Evolutionary conservation across 2,113 vertebrate genomes (phyloP).

Genomic region (Scolopax mira): DNA sequence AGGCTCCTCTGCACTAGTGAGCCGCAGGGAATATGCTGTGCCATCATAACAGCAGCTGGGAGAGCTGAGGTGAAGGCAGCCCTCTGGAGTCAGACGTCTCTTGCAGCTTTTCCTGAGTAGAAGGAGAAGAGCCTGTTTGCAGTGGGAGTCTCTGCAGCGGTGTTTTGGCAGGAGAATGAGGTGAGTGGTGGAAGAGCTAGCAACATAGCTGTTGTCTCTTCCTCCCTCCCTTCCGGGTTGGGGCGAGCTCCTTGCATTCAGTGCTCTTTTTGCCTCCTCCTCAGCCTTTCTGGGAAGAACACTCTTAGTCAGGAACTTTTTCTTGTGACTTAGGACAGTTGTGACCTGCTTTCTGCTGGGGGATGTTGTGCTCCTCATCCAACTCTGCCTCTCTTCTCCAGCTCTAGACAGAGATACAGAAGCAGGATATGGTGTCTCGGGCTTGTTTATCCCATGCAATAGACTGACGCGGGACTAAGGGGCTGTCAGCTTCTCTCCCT

Average conservation of each 20-base stretch:
- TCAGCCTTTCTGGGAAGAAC: neutral
- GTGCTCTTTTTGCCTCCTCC: neutral
- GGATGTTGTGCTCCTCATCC: neutral
- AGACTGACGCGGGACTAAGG: neutral
- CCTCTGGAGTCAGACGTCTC: constrained; percentile 19
- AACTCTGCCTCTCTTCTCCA: neutral
- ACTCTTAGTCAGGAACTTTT: constrained; percentile 2
- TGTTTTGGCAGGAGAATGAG: constrained; percentile 37
- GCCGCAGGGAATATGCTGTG: constrained; percentile 24
- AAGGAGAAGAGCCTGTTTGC: constrained; percentile 31
- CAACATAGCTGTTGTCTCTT: neutral
- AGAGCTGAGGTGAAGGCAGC: constrained; percentile 4
- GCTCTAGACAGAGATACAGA: neutral
- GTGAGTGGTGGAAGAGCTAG: constrained; percentile 16
- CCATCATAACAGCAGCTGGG: constrained; percentile 31
- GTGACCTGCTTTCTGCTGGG: neutral
- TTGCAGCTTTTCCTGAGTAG: constrained; percentile 37
- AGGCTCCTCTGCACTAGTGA: constrained; percentile 29
- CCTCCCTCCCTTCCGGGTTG: neutral
- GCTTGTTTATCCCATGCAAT: neutral
- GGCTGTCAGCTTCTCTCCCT: neutral
- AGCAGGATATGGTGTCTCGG: neutral
- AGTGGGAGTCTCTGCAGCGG: constrained; percentile 46
- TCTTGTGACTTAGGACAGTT: neutral
- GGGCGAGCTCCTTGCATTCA: neutral